phyloP scores from a whole-genome alignment of 1,140 invertebrate species.

The Nephila pilipes region DNA sequence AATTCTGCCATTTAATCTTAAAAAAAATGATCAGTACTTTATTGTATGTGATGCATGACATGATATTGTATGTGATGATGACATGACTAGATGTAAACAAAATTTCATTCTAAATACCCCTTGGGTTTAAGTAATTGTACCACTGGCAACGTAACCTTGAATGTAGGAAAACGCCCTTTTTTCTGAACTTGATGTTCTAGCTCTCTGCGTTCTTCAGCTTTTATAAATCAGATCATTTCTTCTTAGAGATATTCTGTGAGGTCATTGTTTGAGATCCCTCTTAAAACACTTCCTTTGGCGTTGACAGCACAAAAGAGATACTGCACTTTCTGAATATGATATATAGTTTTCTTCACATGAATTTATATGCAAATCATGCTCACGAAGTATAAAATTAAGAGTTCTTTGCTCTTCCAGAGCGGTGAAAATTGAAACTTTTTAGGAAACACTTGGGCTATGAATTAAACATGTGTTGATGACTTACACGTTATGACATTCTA shows the following conservation, averaged over 20 bases:
- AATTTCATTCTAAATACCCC: not conserved
- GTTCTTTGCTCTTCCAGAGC: not conserved
- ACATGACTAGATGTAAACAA: not conserved
- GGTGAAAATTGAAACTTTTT: not conserved
- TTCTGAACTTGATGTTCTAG: not conserved
- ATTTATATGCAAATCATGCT: slow-evolving; percentile 23
- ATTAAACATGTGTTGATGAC: not conserved
- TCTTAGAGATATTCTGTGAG: not conserved
- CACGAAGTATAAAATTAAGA: slow-evolving; percentile 1
- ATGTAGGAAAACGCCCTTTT: not conserved
- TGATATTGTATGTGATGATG: no score
- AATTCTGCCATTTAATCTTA: no score
- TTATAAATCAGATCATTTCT: not conserved
- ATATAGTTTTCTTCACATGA: not conserved
- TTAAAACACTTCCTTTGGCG: not conserved
- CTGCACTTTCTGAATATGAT: not conserved
- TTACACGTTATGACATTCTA: not conserved
- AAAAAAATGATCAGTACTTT: not conserved
- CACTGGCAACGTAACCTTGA: not conserved
- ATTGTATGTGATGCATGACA: not conserved
- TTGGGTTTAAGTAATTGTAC: not conserved
- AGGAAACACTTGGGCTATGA: not conserved
- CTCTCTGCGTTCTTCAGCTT: not conserved
- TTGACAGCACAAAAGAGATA: not conserved
- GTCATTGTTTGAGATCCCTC: not conserved